Evolutionary conservation across 2,113 vertebrate species (phyloP).

Genomic region (Notiomystis cincta): DNA sequence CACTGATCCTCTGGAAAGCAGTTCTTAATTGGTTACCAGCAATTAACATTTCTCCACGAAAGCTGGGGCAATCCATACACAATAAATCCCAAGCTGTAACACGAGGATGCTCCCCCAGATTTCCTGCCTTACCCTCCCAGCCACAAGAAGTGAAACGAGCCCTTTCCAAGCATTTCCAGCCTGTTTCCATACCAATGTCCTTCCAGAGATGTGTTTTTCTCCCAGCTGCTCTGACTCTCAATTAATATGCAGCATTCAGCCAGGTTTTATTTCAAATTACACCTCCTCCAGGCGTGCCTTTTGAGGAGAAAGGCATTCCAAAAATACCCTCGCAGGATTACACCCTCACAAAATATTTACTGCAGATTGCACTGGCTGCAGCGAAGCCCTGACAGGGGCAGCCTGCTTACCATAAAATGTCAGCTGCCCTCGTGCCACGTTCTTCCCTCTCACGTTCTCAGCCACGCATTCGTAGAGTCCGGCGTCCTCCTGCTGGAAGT

Average conservation of each 20-base stretch:
- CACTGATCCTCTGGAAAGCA: not conserved
- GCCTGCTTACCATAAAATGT: slow-evolving; percentile 88
- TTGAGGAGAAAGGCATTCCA: not conserved
- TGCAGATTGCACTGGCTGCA: not conserved
- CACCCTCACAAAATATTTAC: not conserved
- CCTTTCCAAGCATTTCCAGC: not conserved
- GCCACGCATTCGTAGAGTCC: slow-evolving; percentile 90
- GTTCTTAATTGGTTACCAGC: not conserved
- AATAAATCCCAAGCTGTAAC: not conserved
- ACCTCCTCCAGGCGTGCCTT: not conserved
- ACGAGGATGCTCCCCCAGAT: not conserved
- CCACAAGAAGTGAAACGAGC: not conserved
- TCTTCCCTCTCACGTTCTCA: slow-evolving; percentile 90
- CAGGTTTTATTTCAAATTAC: not conserved
- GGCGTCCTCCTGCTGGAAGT: slow-evolving; percentile 94
- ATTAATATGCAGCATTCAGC: not conserved
- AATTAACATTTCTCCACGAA: not conserved
- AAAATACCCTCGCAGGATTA: not conserved
- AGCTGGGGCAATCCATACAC: not conserved
- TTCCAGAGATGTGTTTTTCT: not conserved
- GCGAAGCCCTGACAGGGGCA: not conserved
- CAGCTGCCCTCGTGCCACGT: slow-evolving; percentile 89
- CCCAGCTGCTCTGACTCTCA: not conserved
- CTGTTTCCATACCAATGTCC: not conserved
- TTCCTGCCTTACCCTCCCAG: not conserved